Percentiles rank a stretch among this genome's conserved stretches.
These are phyloP conservation scores for Amitus sp. DNA, from an alignment of 2,888 invertebrate genomes.

Conservation along the genomic window DNA sequence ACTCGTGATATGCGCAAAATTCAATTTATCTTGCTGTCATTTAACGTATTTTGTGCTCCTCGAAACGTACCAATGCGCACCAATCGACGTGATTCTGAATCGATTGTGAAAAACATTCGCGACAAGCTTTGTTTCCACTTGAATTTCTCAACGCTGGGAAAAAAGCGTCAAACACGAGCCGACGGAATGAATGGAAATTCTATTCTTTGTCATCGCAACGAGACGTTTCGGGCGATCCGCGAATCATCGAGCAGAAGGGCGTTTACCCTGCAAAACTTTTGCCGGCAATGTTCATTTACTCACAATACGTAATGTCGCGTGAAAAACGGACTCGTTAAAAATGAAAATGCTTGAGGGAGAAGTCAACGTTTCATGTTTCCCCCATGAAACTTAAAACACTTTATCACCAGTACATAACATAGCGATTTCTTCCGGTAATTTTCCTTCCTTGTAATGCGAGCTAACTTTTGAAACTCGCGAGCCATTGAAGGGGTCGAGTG, in stretches of 20 bases:
- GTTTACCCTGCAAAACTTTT: background rate
- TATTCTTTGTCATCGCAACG: no score
- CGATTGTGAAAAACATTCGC: background rate
- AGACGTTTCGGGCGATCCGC: background rate
- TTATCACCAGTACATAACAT: background rate
- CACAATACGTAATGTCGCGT: no score
- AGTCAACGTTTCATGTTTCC: background rate
- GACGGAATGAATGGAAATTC: background rate
- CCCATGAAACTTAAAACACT: background rate
- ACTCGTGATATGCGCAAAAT: background rate
- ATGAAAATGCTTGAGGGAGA: background rate
- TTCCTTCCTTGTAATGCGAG: conserved; percentile 2
- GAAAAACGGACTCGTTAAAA: background rate
- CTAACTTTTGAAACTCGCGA: background rate
- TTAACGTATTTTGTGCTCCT: conserved; percentile 13
- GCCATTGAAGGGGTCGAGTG: background rate
- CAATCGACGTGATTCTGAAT: background rate
- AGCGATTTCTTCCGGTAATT: conserved; percentile 1
- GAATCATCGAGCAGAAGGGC: background rate
- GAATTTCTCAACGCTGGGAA: background rate
- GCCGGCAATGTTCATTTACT: background rate
- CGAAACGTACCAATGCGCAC: conserved; percentile 3
- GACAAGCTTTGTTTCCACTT: background rate
- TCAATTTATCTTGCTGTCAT: background rate
- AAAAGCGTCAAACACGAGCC: background rate